These are phyloP conservation scores for Trichechus manatus DNA, from an alignment of 2,113 vertebrate genomes.

Conservation along the genomic window DNA sequence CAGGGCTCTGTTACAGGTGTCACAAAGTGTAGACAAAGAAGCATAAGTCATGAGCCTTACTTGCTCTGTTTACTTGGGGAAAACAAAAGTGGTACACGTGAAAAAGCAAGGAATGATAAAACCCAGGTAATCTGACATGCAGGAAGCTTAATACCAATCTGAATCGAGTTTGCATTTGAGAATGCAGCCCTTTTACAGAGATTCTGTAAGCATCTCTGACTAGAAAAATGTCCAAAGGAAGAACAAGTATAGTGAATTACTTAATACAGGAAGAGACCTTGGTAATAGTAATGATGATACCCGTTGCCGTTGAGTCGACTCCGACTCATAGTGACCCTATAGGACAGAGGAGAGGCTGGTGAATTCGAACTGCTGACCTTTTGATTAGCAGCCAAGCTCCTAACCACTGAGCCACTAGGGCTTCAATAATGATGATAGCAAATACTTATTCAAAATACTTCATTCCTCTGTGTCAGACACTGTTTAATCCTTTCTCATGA, in stretches of 20 bases:
- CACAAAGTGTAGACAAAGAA: background rate
- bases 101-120: background rate
- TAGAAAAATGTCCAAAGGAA: background rate
- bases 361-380: too few relatives aligned
- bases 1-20: background rate
- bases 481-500: background rate
- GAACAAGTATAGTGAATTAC: background rate
- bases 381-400: too few relatives aligned
- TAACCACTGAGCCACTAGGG: too few relatives aligned
- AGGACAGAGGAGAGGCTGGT: too few relatives aligned
- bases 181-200: background rate
- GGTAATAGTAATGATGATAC: background rate
- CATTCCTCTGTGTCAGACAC: background rate
- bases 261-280: background rate
- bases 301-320: too few relatives aligned
- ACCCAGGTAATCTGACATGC: background rate
- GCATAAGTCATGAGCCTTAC: background rate
- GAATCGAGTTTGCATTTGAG: background rate
- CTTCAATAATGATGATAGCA: background rate
- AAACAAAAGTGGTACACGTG: background rate
- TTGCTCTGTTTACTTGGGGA: background rate
- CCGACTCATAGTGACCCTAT: too few relatives aligned
- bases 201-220: background rate
- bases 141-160: background rate
- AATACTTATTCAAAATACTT: conserved; percentile 12